These are phyloP conservation scores for Nipponacmea schrenckii DNA, from an alignment of 2,888 invertebrate genomes.

Conservation along the genomic window DNA sequence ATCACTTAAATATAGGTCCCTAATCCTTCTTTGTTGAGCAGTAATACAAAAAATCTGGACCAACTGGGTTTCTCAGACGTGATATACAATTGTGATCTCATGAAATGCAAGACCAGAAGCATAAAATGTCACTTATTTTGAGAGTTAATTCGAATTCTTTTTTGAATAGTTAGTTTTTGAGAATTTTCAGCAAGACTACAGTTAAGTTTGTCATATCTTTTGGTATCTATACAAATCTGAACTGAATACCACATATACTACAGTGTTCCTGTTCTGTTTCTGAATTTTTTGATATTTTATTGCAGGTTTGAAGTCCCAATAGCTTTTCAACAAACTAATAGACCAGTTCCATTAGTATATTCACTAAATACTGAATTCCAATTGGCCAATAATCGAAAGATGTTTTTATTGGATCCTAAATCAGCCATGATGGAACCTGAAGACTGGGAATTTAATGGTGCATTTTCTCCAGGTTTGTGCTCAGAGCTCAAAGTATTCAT, in stretches of 20 bases:
- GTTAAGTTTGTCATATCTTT: neutral
- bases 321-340: conserved; percentile 67
- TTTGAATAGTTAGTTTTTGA: too few species aligned
- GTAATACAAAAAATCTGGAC: too few species aligned
- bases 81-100: too few species aligned
- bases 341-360: conserved; percentile 68
- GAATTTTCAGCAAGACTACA: neutral
- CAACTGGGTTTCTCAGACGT: too few species aligned
- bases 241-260: neutral
- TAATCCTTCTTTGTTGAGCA: too few species aligned
- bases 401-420: conserved; percentile 60
- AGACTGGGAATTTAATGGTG: conserved; percentile 60
- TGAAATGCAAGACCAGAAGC: too few species aligned
- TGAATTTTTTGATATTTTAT: neutral
- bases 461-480: conserved; percentile 54
- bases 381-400: conserved; percentile 62
- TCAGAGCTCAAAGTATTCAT: too few species aligned
- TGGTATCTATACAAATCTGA: neutral
- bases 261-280: neutral
- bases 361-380: conserved; percentile 68
- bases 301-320: conserved; percentile 64
- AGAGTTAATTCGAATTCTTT: too few species aligned
- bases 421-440: conserved; percentile 39
- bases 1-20: too few species aligned
- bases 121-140: too few species aligned